Evolutionary conservation across 2,888 invertebrate genomes (phyloP).

Genomic region (Microplitis deprimator): DNA sequence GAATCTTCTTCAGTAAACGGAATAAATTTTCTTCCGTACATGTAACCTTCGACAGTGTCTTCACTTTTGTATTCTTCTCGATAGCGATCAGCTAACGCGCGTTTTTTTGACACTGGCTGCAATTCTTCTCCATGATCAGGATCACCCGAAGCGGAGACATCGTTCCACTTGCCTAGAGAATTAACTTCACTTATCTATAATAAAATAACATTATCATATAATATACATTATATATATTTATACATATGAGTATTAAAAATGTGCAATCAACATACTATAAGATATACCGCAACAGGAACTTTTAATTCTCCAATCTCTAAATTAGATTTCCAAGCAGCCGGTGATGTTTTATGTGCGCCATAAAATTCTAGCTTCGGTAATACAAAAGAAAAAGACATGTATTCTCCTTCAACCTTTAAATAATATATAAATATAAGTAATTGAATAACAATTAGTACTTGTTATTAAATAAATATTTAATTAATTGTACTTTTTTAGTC

Average conservation of each 20-base stretch:
- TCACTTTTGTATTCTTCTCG: slow-evolving; percentile 35
- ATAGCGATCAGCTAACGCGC: slow-evolving; percentile 43
- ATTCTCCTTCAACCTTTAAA: slow-evolving; percentile 42
- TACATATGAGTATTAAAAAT: neutral
- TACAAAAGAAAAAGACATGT: slow-evolving; percentile 39
- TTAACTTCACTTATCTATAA: neutral
- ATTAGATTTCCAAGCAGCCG: slow-evolving; percentile 41
- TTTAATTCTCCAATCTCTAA: slow-evolving; percentile 38
- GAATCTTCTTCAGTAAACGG: slow-evolving; percentile 33
- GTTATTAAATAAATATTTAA: neutral
- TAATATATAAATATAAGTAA: slow-evolving; percentile 15
- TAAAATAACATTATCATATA: too few species aligned
- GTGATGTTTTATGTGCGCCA: slow-evolving; percentile 25
- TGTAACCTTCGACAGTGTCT: slow-evolving; percentile 45
- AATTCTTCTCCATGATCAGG: slow-evolving; percentile 2
- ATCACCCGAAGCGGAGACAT: neutral
- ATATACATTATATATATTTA: neutral
- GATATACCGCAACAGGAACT: slow-evolving; percentile 39
- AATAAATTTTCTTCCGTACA: slow-evolving; percentile 47
- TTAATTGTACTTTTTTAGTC: slow-evolving; percentile 17
- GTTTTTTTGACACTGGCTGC: slow-evolving; percentile 3
- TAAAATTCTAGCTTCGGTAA: slow-evolving; percentile 42
- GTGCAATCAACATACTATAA: slow-evolving; percentile 37
- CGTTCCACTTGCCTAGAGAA: neutral
- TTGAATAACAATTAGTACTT: neutral